A percentile compares a stretch with the other conserved stretches of the same genome.
Conservation (phyloP, 2,113 vertebrate genomes). For the Ochotona curzoniae region DNA sequence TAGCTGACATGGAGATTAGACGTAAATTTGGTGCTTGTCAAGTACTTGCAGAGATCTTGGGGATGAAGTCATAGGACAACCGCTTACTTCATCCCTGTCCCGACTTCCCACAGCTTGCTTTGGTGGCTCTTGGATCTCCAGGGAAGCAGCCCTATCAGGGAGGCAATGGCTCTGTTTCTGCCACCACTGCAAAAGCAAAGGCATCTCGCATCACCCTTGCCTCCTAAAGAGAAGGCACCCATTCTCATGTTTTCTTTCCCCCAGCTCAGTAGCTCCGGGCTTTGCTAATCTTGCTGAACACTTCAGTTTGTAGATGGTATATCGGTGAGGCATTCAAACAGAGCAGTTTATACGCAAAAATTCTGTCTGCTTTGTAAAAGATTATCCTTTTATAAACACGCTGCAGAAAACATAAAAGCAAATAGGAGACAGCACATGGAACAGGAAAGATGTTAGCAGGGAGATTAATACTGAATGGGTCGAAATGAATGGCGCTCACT, state of each 20-base stretch:
- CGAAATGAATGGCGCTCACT: slow-evolving; percentile 91
- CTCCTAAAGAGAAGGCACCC: slow-evolving; percentile 82
- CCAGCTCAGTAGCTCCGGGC: slow-evolving; percentile 87
- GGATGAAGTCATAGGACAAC: neutral
- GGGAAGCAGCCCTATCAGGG: neutral
- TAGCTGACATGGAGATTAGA: neutral
- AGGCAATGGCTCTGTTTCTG: neutral
- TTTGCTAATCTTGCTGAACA: slow-evolving; percentile 91
- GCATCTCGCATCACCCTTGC: slow-evolving; percentile 84
- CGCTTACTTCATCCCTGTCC: fast-evolving
- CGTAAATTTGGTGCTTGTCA: neutral
- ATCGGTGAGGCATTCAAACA: slow-evolving; percentile 91
- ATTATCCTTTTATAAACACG: slow-evolving; percentile 93
- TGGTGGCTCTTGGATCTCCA: neutral
- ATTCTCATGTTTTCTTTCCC: slow-evolving; percentile 87
- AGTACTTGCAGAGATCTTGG: neutral
- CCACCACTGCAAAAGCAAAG: slow-evolving; percentile 62
- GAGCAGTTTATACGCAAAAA: slow-evolving; percentile 91
- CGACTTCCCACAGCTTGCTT: neutral
- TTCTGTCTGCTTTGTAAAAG: slow-evolving; percentile 93
- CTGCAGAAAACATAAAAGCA: slow-evolving; percentile 92
- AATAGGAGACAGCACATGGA: slow-evolving; percentile 89
- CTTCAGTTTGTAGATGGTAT: slow-evolving; percentile 91
- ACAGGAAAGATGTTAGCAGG: slow-evolving; percentile 93
- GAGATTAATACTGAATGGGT: slow-evolving; percentile 94